Evolutionary conservation across 2,797 vertebrate species (phyloP).

Genomic region (Ctenochaetus hawaiiensis): DNA sequence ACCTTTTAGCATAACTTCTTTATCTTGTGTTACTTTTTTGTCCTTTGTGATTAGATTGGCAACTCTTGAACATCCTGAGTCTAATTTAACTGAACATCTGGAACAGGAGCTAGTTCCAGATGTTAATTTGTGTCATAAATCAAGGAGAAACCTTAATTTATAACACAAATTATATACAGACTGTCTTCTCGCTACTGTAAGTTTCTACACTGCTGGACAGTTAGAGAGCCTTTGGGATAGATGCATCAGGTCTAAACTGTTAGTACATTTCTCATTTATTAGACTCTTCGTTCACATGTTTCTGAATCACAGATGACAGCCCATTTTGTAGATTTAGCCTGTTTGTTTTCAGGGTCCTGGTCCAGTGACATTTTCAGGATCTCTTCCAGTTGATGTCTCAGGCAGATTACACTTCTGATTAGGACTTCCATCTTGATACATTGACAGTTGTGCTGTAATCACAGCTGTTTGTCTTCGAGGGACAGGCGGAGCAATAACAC

Average conservation of each 20-base stretch:
- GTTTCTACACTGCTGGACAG: not conserved
- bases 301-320: not conserved
- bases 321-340: constrained; percentile 6
- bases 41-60: too few species aligned
- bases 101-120: not conserved
- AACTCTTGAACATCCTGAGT: not conserved
- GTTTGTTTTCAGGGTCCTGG: constrained; percentile 4
- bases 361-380: constrained; percentile 5
- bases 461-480: constrained; percentile 4
- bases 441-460: constrained; percentile 21
- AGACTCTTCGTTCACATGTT: constrained; percentile 3
- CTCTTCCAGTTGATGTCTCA: not conserved
- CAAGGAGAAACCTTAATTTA: constrained; percentile 15
- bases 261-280: constrained; percentile 10
- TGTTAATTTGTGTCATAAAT: too few species aligned
- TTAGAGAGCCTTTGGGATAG: constrained; percentile 4
- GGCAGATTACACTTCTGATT: constrained; percentile 9
- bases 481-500: constrained; percentile 21
- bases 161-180: constrained; percentile 33
- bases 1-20: too few species aligned
- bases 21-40: too few species aligned
- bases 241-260: not conserved
- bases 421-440: constrained; percentile 21
- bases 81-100: constrained; percentile 14
- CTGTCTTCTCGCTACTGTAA: constrained; percentile 12